Base-by-base conservation (phyloP, 2,888 invertebrate genomes). In the Marasmarcha lunaedactyla region DNA sequence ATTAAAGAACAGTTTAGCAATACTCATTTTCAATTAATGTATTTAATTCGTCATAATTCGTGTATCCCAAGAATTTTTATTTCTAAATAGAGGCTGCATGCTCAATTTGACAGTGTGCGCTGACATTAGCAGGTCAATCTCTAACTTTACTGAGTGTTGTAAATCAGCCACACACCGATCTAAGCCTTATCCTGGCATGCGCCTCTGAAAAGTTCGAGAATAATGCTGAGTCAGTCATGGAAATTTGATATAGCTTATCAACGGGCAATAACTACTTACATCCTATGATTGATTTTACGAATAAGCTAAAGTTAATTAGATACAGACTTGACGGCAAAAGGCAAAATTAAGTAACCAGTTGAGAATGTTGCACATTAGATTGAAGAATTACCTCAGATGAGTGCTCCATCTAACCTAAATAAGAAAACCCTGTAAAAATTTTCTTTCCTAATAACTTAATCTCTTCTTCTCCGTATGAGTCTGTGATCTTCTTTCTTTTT, bases 181-280 rank as follows among this genome's bases (percentile, higher is more conserved):
- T 81, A 79, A 72, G 81, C 84, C 60, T 72, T 68, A 71, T 72
- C 71, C 72, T 79, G 71, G 81, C 84, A 84, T 84, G 84, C 76
- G 84, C 84, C 84, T 84, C 84, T 84, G 84, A 78, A 84, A 84
- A 69, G 73, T 63, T 67, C 63, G 72, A 77, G 70, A 79, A 78
- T 79, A 76, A 77, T 81, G 84, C 84, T 66, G 57, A 78, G 79
- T 74, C 73, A 72, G 84, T 83, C 81, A 81, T 81, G 81, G 83
- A 79, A 77, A 78, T 81, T 81, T 76, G 61, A 60, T 52, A 50
- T 44, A 52, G 63, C 59, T 59, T 56, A 49, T 60, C 63, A 58
- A 60, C 62, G 54, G 30, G 30, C 30, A 11, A 61, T 46, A 59
- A 65, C 44, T 42, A 30, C 38, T 53, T 40, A 36, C 37, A 13